Evolutionary conservation across 2,797 vertebrate genomes (phyloP).

Genomic region (Hyperoplus lanceolatus): DNA sequence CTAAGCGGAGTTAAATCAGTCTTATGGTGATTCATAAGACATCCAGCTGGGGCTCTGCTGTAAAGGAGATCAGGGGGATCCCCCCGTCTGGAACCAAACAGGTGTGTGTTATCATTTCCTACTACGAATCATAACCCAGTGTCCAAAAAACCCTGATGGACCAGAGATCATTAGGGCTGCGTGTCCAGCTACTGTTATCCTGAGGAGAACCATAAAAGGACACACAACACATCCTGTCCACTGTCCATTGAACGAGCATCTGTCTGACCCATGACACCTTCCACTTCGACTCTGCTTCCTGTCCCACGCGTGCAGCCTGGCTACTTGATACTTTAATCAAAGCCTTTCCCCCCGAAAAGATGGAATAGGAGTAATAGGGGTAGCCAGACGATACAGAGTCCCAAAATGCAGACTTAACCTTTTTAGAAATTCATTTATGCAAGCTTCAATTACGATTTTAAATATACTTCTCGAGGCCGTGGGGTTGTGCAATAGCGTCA

Average conservation of each 20-base stretch:
- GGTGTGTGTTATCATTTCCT: constrained; percentile 57
- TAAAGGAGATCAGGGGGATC: constrained; percentile 40
- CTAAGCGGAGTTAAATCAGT: constrained; percentile 23
- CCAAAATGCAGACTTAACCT: no score
- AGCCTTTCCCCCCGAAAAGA: constrained; percentile 36
- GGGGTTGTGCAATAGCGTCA: no score
- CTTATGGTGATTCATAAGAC: constrained; percentile 34
- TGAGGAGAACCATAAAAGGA: constrained; percentile 71
- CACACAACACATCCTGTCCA: constrained; percentile 76
- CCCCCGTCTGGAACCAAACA: constrained; percentile 35
- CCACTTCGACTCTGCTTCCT: constrained; percentile 68
- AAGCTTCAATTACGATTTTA: no score
- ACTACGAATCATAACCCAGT: constrained; percentile 35
- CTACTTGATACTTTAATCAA: constrained; percentile 57
- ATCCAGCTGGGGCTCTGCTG: constrained; percentile 15
- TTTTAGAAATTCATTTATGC: no score
- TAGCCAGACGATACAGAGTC: not conserved
- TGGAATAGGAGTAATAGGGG: constrained; percentile 28
- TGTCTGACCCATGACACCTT: constrained; percentile 70
- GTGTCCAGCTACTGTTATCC: constrained; percentile 71
- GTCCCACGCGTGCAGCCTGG: constrained; percentile 68
- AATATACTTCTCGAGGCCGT: no score
- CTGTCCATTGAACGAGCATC: constrained; percentile 70
- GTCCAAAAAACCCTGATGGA: constrained; percentile 40
- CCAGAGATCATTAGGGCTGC: constrained; percentile 44